Conservation (phyloP, 2,797 vertebrate genomes). For the Mormyrops boulengeri region DNA sequence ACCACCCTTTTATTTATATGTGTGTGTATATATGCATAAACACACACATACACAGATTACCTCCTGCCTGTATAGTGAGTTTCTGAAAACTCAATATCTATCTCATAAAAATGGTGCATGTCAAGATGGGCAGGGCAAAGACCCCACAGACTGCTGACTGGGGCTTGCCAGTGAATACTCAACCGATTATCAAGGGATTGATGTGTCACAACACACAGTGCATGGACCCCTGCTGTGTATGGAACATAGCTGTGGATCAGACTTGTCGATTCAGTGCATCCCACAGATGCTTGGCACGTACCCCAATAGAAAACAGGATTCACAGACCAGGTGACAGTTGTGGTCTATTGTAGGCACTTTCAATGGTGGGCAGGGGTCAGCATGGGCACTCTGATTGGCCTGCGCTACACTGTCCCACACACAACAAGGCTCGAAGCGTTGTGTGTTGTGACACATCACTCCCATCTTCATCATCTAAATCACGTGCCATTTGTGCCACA, state of each 20-base stretch:
- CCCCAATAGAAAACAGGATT: no score
- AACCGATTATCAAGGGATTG: neutral
- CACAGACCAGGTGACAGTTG: no score
- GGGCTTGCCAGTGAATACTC: neutral
- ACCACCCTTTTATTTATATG: neutral
- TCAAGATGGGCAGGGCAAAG: neutral
- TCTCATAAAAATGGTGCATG: neutral
- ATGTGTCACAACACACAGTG: neutral
- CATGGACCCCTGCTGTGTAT: neutral
- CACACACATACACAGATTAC: neutral
- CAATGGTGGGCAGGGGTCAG: no score
- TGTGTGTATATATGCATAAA: neutral
- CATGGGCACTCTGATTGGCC: no score
- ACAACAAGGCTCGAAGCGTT: no score
- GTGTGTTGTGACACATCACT: no score
- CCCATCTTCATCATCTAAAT: no score
- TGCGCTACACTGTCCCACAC: no score
- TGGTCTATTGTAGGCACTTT: no score
- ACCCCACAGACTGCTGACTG: neutral
- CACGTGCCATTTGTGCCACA: no score
- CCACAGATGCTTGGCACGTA: neutral
- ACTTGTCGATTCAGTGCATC: neutral
- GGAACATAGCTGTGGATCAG: neutral
- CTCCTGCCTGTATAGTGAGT: no score
- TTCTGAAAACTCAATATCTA: neutral